These are phyloP conservation scores for Leptodirus hochenwartii DNA, from an alignment of 2,888 invertebrate genomes.

Conservation along the genomic window DNA sequence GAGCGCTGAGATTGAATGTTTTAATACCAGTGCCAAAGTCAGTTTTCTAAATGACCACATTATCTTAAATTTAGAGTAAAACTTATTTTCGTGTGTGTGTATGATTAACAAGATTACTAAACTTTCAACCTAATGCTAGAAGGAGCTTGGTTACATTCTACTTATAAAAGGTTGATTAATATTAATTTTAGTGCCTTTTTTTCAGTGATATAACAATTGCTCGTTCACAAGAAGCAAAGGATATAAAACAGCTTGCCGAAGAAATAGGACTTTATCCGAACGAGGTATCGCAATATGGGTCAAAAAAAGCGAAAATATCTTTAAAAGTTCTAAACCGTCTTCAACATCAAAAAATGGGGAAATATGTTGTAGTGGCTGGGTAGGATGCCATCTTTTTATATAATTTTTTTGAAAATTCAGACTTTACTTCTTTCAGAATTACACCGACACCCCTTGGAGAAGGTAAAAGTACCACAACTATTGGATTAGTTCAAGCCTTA, in stretches of 20 bases:
- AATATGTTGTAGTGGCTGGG: conserved; percentile 92
- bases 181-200: too few species aligned
- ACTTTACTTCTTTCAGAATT: conserved; percentile 39
- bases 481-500: conserved; percentile 87
- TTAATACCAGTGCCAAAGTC: conserved; percentile 72
- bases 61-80: too few species aligned
- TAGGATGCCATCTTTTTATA: conserved; percentile 24
- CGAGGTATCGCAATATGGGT: conserved; percentile 83
- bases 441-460: conserved; percentile 98
- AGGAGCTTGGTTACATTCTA: not conserved
- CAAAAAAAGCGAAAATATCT: conserved; percentile 85
- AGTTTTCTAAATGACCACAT: too few species aligned
- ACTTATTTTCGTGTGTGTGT: too few species aligned
- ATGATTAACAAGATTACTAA: too few species aligned
- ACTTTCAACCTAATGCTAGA: not conserved
- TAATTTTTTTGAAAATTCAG: conserved; percentile 1
- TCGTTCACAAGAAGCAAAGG: conserved; percentile 71
- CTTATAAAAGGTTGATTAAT: too few species aligned
- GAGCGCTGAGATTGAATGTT: conserved; percentile 42
- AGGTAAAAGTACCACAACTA: conserved; percentile 90
- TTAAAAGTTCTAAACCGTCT: conserved; percentile 60
- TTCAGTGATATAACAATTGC: conserved; percentile 88
- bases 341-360: conserved; percentile 49
- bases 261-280: conserved; percentile 67
- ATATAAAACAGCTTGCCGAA: conserved; percentile 52